phyloP scores from a whole-genome alignment of 2,888 invertebrate species.

The Hirtodrosophila histrioides region DNA sequence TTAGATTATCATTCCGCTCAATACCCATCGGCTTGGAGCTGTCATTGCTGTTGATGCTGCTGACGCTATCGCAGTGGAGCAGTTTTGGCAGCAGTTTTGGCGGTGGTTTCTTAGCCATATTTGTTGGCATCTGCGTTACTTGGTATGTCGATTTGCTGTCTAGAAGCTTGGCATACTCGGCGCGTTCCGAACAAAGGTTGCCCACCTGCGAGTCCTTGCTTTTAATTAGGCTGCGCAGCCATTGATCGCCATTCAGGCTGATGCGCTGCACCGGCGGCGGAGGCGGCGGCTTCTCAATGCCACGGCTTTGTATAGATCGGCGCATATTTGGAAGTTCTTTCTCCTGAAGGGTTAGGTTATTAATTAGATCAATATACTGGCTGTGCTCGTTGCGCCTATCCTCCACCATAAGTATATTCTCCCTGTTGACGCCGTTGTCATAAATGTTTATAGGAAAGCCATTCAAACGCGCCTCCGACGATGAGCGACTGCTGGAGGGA shows the following conservation, averaged over 20 bases:
- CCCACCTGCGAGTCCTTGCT: neutral
- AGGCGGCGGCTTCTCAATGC: conserved; percentile 22
- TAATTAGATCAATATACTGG: conserved; percentile 59
- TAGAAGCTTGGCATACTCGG: conserved; percentile 44
- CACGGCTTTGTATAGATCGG: neutral
- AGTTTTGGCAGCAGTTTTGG: neutral
- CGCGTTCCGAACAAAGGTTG: conserved; percentile 3
- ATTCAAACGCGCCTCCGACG: conserved; percentile 40
- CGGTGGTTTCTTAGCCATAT: conserved; percentile 11
- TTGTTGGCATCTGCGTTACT: neutral
- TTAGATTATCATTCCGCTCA: neutral
- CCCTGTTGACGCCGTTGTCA: conserved; percentile 2
- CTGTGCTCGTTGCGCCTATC: conserved; percentile 54
- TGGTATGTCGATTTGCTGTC: neutral
- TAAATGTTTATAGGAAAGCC: conserved; percentile 18
- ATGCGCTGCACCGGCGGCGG: conserved; percentile 16
- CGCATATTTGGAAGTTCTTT: conserved; percentile 5
- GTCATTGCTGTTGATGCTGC: neutral
- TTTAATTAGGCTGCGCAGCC: conserved; percentile 16
- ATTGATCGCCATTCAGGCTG: conserved; percentile 13
- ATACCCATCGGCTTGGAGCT: neutral
- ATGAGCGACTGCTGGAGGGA: conserved; percentile 37
- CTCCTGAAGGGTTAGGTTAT: conserved; percentile 51
- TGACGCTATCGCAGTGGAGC: conserved; percentile 9
- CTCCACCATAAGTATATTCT: conserved; percentile 37